Percentiles rank a stretch among this genome's conserved stretches.
These are phyloP conservation scores for Orientallactaga bullata DNA, from an alignment of 2,113 vertebrate genomes.

Conservation along the genomic window DNA sequence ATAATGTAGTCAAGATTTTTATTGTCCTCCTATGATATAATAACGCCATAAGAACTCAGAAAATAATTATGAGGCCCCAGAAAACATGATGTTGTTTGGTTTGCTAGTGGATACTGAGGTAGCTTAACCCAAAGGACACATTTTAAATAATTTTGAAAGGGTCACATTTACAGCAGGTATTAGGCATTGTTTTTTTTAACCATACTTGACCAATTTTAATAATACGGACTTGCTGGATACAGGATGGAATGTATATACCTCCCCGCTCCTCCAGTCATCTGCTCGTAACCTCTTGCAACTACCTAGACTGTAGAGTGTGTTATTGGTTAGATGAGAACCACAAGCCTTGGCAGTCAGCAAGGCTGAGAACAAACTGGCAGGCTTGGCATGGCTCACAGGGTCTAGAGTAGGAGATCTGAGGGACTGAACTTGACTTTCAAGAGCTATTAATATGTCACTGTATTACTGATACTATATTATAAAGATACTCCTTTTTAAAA, in stretches of 20 bases:
- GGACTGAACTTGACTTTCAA: neutral
- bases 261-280: rapidly evolving
- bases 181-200: constrained; percentile 25
- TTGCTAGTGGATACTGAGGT: neutral
- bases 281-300: neutral
- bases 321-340: neutral
- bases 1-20: neutral
- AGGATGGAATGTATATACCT: neutral
- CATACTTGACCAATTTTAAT: too few relatives aligned
- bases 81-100: neutral
- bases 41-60: neutral
- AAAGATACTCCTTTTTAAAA: neutral
- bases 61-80: neutral
- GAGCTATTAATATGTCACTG: neutral
- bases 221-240: neutral
- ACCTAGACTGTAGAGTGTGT: neutral
- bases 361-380: neutral
- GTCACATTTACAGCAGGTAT: neutral
- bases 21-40: neutral
- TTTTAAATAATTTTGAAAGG: neutral
- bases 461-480: neutral
- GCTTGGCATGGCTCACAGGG: neutral
- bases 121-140: neutral
- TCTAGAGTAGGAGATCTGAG: neutral
- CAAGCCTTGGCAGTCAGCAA: neutral